Conservation (phyloP, 2,113 vertebrate species). For the Chitala chitala region DNA sequence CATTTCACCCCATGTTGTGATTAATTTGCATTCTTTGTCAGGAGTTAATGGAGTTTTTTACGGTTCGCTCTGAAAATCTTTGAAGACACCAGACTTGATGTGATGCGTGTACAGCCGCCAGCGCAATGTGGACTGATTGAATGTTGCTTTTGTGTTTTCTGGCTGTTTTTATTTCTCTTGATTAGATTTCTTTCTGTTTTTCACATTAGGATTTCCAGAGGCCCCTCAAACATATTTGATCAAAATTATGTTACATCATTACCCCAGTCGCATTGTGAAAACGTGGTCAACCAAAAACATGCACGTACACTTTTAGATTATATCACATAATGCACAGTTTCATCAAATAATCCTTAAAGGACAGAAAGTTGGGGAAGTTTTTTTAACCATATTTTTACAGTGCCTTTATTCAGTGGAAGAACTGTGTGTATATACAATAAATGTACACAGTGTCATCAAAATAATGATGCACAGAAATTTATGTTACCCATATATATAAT, state of each 20-base stretch:
- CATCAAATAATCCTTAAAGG: too few relatives aligned
- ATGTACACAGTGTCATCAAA: too few relatives aligned
- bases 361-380: neutral
- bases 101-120: constrained; percentile 97
- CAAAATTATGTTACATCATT: constrained; percentile 18
- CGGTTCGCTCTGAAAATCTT: constrained; percentile 95
- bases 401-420: too few relatives aligned
- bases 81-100: constrained; percentile 97
- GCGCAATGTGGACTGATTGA: constrained; percentile 82
- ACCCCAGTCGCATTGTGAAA: neutral
- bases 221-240: constrained; percentile 30
- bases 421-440: too few relatives aligned
- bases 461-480: too few relatives aligned
- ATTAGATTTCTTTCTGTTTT: constrained; percentile 31
- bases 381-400: neutral
- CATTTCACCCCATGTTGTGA: constrained; percentile 97
- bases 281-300: neutral
- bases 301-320: too few relatives aligned
- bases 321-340: neutral
- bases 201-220: constrained; percentile 38
- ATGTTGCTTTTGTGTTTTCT: constrained; percentile 69
- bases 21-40: constrained; percentile 99
- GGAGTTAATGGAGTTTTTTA: constrained; percentile 99
- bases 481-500: too few relatives aligned
- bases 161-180: constrained; percentile 51